Percentiles rank a stretch among this genome's conserved stretches.
phyloP scores from a whole-genome alignment of 2,888 invertebrate genomes.

The Andricus curvator region DNA sequence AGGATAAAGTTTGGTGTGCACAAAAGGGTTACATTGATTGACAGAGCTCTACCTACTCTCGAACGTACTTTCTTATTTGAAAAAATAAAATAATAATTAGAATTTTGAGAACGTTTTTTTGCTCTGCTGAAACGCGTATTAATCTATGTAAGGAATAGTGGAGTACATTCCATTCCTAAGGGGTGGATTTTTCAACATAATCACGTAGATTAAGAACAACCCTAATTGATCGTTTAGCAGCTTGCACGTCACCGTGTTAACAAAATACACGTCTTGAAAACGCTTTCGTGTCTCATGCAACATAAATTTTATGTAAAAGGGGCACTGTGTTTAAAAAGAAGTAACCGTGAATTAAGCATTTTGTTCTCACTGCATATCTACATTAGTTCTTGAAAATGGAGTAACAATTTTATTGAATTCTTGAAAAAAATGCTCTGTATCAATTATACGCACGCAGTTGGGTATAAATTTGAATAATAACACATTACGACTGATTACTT shows the following conservation, averaged over 20 bases:
- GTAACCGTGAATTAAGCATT: not conserved
- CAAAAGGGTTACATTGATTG: too few relatives aligned
- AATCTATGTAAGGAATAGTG: not conserved
- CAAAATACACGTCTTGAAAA: slow-evolving; percentile 47
- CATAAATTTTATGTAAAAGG: slow-evolving; percentile 5
- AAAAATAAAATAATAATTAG: too few relatives aligned
- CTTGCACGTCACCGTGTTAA: slow-evolving; percentile 47
- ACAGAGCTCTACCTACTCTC: too few relatives aligned
- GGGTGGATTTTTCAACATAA: not conserved
- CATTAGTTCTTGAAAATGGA: not conserved
- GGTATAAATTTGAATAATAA: slow-evolving; percentile 21
- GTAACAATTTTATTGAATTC: not conserved
- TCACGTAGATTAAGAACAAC: not conserved
- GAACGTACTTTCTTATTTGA: too few relatives aligned
- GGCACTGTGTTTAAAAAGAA: not conserved
- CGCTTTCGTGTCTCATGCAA: slow-evolving; percentile 53
- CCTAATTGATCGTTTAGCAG: slow-evolving; percentile 1
- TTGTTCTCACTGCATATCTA: not conserved
- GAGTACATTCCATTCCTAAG: not conserved
- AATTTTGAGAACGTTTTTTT: too few relatives aligned
- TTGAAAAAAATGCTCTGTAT: not conserved
- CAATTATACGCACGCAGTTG: slow-evolving; percentile 8
- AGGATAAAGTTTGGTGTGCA: too few relatives aligned
- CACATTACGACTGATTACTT: slow-evolving; percentile 16
- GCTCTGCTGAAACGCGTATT: not conserved